Percentiles rank a stretch among this genome's conserved stretches.
phyloP scores from a whole-genome alignment of 2,113 vertebrate genomes.

The Psammodynastes pulverulentus region DNA sequence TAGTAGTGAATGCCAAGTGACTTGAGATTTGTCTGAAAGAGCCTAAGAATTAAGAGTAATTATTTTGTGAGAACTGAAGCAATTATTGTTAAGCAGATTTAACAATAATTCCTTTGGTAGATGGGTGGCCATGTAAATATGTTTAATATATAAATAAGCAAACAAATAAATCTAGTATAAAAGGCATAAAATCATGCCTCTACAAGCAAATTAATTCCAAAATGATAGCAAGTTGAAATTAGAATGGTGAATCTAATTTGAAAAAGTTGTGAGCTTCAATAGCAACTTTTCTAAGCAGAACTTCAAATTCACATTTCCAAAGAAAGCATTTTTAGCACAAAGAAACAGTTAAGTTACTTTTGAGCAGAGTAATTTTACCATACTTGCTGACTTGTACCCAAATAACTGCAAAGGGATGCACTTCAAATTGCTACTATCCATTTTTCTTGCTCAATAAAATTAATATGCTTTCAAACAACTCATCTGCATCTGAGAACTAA shows the following conservation, averaged over 20 bases:
- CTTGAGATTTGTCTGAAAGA: background rate
- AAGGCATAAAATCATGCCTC: background rate
- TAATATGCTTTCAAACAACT: constrained; percentile 13
- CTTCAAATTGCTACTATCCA: constrained; percentile 4
- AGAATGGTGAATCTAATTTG: background rate
- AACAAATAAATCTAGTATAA: background rate
- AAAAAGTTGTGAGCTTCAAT: background rate
- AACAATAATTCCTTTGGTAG: background rate
- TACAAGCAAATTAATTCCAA: background rate
- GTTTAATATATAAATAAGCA: background rate
- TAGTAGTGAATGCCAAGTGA: background rate
- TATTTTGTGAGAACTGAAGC: background rate
- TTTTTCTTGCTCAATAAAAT: background rate
- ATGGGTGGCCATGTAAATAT: background rate
- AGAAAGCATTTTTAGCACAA: constrained; percentile 1
- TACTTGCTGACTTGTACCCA: background rate
- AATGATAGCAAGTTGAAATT: background rate
- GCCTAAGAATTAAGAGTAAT: background rate
- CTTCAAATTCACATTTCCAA: background rate
- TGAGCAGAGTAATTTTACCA: background rate
- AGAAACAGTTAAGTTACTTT: background rate
- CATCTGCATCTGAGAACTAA: background rate
- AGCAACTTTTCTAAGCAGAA: background rate
- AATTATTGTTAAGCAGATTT: background rate
- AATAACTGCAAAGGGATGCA: background rate